Evolutionary conservation across 2,113 vertebrate genomes (phyloP), one percentile per base, ranked within the genome.

Genomic region (Lepus timidus): DNA sequence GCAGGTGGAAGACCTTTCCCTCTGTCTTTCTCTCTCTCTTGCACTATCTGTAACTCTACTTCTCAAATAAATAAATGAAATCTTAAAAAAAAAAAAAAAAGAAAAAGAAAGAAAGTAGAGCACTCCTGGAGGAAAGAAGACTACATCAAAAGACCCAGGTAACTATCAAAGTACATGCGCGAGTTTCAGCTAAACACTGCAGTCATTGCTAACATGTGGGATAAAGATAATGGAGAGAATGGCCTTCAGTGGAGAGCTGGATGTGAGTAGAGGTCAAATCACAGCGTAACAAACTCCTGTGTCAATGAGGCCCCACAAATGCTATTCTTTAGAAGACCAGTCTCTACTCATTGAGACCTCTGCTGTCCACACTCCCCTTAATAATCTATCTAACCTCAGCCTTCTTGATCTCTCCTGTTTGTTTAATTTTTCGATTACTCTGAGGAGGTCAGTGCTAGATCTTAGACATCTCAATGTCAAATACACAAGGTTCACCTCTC

Each of bases 121-220:
- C 27, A 71, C 61, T 64, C 75, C 12, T 52, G 22, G 27, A 85
- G n/a, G 13, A 68, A 94, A 36, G 23, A 79, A 44, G 62, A 93
- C 76, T 68, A 93, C 67, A 74, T 78, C 76, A 85, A 74, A 95
- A 95, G 61, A 62, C 36, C 51, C 52, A 87, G 65, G 49, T 78
- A 88, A 90, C 31, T 58, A 88, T 71, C 90, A 85, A 88, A 84
- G 88, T 39, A 51, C 36, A 9, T 51, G 65, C 79, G 51, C 33
- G 51, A 85, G 90, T 73, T 71, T 87, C 73, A 70, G 68, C 92
- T 81, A 83, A 86, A 76, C 68, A 23, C 27, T 92, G 29, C 90
- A 36, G 49, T 88, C 51, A 67, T 68, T 44, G 6, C 51, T 71
- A 62, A 52, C 0, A 3, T 61, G 29, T 36, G 31, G 39, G 85